phyloP scores from a whole-genome alignment of 2,797 vertebrate species.

The Oophaga sylvatica region DNA sequence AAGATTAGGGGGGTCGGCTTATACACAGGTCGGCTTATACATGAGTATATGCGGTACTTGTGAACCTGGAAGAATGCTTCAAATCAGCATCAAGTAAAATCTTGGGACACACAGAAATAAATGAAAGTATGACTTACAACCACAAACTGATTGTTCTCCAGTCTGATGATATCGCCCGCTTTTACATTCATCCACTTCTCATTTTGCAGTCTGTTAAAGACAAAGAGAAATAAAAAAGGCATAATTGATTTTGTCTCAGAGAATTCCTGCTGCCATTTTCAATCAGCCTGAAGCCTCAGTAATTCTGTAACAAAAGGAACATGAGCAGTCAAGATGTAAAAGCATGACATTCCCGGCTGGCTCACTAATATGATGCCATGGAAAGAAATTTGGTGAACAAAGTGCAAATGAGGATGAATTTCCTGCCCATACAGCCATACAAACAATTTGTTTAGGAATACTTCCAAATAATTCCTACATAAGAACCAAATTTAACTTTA shows the following conservation, averaged over 20 bases:
- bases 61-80: too few species aligned
- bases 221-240: conserved; percentile 33
- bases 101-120: neutral
- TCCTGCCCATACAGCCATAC: conserved; percentile 36
- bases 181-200: conserved; percentile 84
- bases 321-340: conserved; percentile 37
- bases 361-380: conserved; percentile 29
- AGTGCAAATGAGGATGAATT: conserved; percentile 56
- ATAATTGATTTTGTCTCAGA: conserved; percentile 38
- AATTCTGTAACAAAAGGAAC: conserved; percentile 35
- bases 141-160: conserved; percentile 87
- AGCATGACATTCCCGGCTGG: conserved; percentile 41
- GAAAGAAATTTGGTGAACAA: conserved; percentile 41
- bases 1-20: too few species aligned
- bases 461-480: conserved; percentile 19
- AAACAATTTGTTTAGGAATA: conserved; percentile 51
- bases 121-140: conserved; percentile 77
- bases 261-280: conserved; percentile 56
- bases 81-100: neutral
- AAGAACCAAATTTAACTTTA: conserved; percentile 2
- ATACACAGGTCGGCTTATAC: too few species aligned
- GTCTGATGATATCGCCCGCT: conserved; percentile 82
- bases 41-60: too few species aligned
- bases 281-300: conserved; percentile 49
- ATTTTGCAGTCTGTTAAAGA: conserved; percentile 75